Base-by-base conservation (phyloP, 2,797 vertebrate species). In the Smutsia gigantea region DNA sequence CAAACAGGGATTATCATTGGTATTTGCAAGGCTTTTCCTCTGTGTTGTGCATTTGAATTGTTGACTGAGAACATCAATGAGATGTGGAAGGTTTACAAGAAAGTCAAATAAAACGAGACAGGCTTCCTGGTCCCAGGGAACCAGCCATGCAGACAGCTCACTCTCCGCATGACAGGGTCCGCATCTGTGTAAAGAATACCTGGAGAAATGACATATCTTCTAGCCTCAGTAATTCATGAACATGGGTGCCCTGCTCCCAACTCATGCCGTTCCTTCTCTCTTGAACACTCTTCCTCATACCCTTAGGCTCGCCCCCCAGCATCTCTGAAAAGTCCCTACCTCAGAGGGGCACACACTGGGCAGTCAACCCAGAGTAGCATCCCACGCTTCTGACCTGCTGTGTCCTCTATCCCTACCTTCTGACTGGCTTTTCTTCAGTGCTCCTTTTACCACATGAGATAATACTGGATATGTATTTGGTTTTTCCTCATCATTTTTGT, bases 171-270 rank as follows among this genome's bases (percentile, higher is more conserved):
- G 17, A 55, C 27, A 25, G 2, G 39, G 21, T 7, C 23, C 42
- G 29, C 6, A 0, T 13, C 4, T 15, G 4, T 14, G 53, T 59
- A 15, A 39, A 2, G 9, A 7, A 13, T 7, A 1, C 21, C 55
- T 11, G 0, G 29, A 19, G 19, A 83, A 66, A 39, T 0, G 75
- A 18, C 0, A 0, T 0, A 18, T 4, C 31, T 63, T 39, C 55
- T 2, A 63, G 77, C 18, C 31, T 90, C 59, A 15, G 71, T 4
- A 12, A 51, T 69, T 31, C 9, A 53, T 49, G 37, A 13, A 2
- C 7, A 1, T 8, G 0, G 51, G 63, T 7, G 4, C 59, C 72
- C n/a, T 19, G 34, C 19, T 37, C 69, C 92, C 34, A 7, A 0
- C 3, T 78, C 57, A 29, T 46, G 51, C 31, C 13, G 5, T n/a